These are phyloP conservation scores for Parnassius apollo DNA, from an alignment of 2,888 invertebrate genomes.

Conservation along the genomic window DNA sequence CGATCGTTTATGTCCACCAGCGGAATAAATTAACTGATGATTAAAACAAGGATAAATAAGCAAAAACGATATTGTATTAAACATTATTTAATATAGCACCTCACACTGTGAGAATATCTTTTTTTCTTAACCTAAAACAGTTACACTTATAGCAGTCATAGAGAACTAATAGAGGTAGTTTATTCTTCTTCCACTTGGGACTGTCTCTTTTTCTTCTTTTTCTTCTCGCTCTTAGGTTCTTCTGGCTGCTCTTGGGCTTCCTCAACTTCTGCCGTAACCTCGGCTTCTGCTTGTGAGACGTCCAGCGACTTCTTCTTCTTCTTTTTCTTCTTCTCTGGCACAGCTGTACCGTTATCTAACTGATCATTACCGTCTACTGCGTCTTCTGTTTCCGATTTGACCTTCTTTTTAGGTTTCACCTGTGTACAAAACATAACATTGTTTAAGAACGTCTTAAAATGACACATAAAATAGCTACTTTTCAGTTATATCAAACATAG, in stretches of 20 bases:
- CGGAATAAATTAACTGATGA: background rate
- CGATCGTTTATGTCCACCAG: background rate
- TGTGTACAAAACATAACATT: slow-evolving; percentile 30
- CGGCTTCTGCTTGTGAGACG: slow-evolving; percentile 41
- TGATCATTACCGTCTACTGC: slow-evolving; percentile 36
- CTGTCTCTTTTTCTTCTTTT: slow-evolving; percentile 67
- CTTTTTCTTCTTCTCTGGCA: slow-evolving; percentile 69
- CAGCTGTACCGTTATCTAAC: slow-evolving; percentile 39
- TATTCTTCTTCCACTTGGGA: slow-evolving; percentile 56
- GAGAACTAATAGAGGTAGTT: slow-evolving; percentile 37
- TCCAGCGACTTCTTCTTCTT: slow-evolving; percentile 75
- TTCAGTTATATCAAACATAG: too few species aligned
- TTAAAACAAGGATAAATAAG: too few species aligned
- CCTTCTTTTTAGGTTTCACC: slow-evolving; percentile 63
- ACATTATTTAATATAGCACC: slow-evolving; percentile 8
- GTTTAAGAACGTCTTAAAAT: background rate
- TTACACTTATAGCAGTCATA: slow-evolving; percentile 10
- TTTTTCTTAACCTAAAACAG: slow-evolving; percentile 18
- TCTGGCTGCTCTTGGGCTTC: slow-evolving; percentile 37
- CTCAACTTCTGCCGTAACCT: slow-evolving; percentile 36
- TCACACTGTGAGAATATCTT: slow-evolving; percentile 21
- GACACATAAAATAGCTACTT: too few species aligned
- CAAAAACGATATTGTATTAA: too few species aligned
- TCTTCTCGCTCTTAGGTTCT: slow-evolving; percentile 64
- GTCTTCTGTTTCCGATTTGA: slow-evolving; percentile 36